Base-by-base conservation (phyloP, 2,888 invertebrate species). In the Mimumesa dahlbomi region DNA sequence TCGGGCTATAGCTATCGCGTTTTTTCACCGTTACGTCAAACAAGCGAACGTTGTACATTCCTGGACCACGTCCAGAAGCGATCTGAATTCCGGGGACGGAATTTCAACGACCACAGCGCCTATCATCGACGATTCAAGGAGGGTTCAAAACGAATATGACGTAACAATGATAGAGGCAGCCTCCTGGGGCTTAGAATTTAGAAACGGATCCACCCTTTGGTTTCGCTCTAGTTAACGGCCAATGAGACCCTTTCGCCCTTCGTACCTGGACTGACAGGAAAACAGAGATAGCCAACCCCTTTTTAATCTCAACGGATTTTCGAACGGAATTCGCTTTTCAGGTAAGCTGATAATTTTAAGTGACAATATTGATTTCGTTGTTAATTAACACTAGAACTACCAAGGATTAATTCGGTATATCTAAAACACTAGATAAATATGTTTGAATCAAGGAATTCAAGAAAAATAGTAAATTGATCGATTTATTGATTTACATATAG, bases 221-320 rank as follows among this genome's bases (percentile, higher is more conserved):
- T 64, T 38, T 57, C 81, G 87, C 84, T 88, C 88, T 73, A 87
- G 79, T 86, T 84, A 79, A 67, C 79, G 75, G 68, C 85, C 87
- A 84, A 85, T 85, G 68, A 70, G 78, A 73, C 50, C 50, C 61
- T 42, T 18, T 29, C 70, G 54, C 66, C 66, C 67, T 50, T 73
- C 65, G 52, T 69, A 79, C 74, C 71, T 75, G 75, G 82, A 77
- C 65, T 81, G n/a, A 38, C 18, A 48, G 29, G n/a, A 57, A 29
- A 16, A 11, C 18, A 31, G 36, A 34, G 59, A 56, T 65, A 79
- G 57, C 79, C 81, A 74, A 74, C 85, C 87, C 83, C 77, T 77
- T 76, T 57, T 36, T 34, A 48, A 45, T 43, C 56, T n/a, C n/a
- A n/a, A n/a, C n/a, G n/a, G n/a, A n/a, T n/a, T n/a, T n/a, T n/a